Evolutionary conservation across 2,113 vertebrate genomes (phyloP), one percentile per base, ranked within the genome.

Genomic region (Rhegmatorhina hoffmannsi): DNA sequence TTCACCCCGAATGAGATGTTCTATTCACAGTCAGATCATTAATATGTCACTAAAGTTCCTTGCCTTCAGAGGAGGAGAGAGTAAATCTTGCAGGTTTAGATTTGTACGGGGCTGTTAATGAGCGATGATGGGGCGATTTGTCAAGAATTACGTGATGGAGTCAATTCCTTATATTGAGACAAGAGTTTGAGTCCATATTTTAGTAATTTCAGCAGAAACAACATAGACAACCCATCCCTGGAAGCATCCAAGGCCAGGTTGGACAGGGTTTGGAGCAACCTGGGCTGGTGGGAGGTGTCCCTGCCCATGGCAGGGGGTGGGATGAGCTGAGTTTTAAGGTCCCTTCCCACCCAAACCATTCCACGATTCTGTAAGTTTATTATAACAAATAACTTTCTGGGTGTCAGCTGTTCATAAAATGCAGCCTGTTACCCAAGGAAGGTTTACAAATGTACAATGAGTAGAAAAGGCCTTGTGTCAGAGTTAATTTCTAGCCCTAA

Each of bases 31-130:
- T 97, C 96, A 98, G 94, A 91, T 97, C 97, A 97, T 98, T 98
- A 97, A 98, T 95, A 98, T 95, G 97, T 98, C 98, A 98, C 96
- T 97, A 98, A 97, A 98, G 96, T 98, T 97, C 97, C 88, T 97
- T 89, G 90, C 93, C 84, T 97, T 97, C 95, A 96, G 96, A 97
- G 84, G 52, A 90, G 81, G 55, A 92, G 82, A 94, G 96, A 93
- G 97, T 97, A 97, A 97, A 98, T 98, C 93, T 94, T 52, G 9
- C 88, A 87, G 64, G 89, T 93, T 97, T 92, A 91, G 85, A 90
- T 96, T 83, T 70, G 70, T 76, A 20, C 79, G 15, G 75, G 78
- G 53, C 63, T 92, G 69, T 84, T 97, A 95, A 97, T 87, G 97
- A 97, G 92, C 28, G 78, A 97, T 59, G 77, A 75, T 59, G 49